These are phyloP conservation scores for Muscicapa adusta DNA, from an alignment of 2,113 vertebrate species.

Conservation along the genomic window DNA sequence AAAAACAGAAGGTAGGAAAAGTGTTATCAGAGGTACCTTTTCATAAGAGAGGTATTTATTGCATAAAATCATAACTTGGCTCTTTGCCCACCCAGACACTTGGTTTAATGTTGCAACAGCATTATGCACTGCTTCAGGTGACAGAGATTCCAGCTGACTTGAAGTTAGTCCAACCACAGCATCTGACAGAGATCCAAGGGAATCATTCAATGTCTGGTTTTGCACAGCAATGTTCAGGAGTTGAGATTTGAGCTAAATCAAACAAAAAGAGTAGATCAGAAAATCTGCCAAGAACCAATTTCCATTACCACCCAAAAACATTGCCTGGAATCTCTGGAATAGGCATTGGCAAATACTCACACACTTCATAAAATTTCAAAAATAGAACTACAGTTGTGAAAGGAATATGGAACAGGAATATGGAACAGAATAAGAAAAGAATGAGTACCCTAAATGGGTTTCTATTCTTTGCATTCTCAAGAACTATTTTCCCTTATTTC, in stretches of 20 bases:
- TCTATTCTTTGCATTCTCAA: not conserved
- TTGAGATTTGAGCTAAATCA: slow-evolving; percentile 75
- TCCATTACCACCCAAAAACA: not conserved
- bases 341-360: not conserved
- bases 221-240: slow-evolving; percentile 71
- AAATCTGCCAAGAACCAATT: not conserved
- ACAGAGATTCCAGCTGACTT: slow-evolving; percentile 75
- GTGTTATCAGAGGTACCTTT: slow-evolving; percentile 68
- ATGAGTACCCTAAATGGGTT: not conserved
- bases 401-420: not conserved
- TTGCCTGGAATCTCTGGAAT: not conserved
- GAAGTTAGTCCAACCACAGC: slow-evolving; percentile 73
- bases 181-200: slow-evolving; percentile 77
- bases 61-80: slow-evolving; percentile 75
- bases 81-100: slow-evolving; percentile 77
- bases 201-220: slow-evolving; percentile 79
- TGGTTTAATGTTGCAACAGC: slow-evolving; percentile 76
- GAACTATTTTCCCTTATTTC: not conserved
- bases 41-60: slow-evolving; percentile 75
- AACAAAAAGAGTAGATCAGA: not conserved
- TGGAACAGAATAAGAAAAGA: not conserved
- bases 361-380: not conserved
- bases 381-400: not conserved
- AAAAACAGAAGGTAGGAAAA: not conserved
- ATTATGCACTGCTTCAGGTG: slow-evolving; percentile 70